phyloP scores from a whole-genome alignment of 2,888 invertebrate genomes.

The Epinotia ramella region DNA sequence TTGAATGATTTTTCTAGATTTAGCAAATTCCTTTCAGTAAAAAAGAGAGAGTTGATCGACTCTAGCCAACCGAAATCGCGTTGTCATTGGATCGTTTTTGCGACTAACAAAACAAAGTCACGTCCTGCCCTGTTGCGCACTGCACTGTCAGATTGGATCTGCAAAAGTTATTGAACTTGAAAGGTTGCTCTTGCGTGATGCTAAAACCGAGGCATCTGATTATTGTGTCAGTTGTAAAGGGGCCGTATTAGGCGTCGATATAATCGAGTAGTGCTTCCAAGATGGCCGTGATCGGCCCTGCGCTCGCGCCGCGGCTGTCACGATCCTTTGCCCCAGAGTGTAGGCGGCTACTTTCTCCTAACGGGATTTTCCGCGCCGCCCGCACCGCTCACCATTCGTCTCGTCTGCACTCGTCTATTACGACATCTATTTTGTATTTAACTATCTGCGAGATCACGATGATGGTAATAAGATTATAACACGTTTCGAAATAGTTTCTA shows the following conservation, averaged over 20 bases:
- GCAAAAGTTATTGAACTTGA: conserved; percentile 47
- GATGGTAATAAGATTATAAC: conserved; percentile 57
- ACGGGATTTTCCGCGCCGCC: conserved; percentile 72
- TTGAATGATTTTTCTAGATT: conserved; percentile 61
- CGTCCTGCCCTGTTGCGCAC: conserved; percentile 42
- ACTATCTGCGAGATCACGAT: conserved; percentile 70
- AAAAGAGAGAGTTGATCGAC: conserved; percentile 64
- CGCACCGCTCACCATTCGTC: conserved; percentile 51
- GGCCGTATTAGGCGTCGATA: conserved; percentile 62
- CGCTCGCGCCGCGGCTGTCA: conserved; percentile 58
- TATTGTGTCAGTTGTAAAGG: conserved; percentile 56
- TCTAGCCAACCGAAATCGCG: conserved; percentile 49
- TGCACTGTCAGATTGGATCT: conserved; percentile 41
- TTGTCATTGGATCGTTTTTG: conserved; percentile 38
- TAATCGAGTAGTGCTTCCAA: conserved; percentile 68
- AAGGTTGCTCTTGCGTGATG: conserved; percentile 52
- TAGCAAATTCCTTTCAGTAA: conserved; percentile 53
- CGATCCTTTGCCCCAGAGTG: conserved; percentile 70
- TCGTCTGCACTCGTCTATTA: conserved; percentile 56
- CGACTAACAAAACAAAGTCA: conserved; percentile 38
- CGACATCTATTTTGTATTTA: conserved; percentile 75
- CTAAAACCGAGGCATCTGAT: conserved; percentile 52
- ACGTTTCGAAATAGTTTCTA: conserved; percentile 62
- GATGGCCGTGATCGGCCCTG: conserved; percentile 65
- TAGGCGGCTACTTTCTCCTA: conserved; percentile 84